Evolutionary conservation across 2,113 vertebrate species (phyloP).

Genomic region (Brienomyrus brachyistius): DNA sequence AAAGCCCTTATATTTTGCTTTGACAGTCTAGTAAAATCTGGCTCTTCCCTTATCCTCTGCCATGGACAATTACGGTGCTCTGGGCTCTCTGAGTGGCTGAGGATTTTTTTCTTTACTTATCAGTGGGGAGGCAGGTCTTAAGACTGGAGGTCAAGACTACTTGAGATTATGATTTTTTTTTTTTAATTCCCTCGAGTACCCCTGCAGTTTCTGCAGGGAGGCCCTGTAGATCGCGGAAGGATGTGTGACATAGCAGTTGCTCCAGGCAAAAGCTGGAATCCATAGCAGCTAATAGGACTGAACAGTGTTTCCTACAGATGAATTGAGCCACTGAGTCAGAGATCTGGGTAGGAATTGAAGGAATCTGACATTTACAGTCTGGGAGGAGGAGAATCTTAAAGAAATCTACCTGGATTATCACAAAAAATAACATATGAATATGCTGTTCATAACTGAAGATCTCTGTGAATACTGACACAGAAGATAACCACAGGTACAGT

Average conservation of each 20-base stretch:
- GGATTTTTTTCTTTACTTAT: constrained; percentile 19
- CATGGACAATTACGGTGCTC: constrained; percentile 35
- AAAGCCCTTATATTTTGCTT: constrained; percentile 66
- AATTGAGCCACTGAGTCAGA: neutral
- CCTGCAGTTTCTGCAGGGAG: neutral
- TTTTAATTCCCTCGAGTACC: constrained; percentile 21
- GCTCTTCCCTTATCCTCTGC: constrained; percentile 45
- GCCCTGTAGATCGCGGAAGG: neutral
- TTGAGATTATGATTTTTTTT: constrained; percentile 36
- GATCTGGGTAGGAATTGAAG: neutral
- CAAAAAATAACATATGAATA: neutral
- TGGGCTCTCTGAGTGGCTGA: constrained; percentile 18
- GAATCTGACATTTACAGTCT: neutral
- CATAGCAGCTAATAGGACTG: neutral
- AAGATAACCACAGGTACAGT: neutral
- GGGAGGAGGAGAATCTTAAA: neutral
- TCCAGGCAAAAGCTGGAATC: neutral
- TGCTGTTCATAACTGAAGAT: neutral
- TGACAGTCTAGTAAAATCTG: constrained; percentile 58
- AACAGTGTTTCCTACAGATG: constrained; percentile 15
- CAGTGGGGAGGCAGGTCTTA: constrained; percentile 33
- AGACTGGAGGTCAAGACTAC: constrained; percentile 45
- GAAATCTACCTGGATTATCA: neutral
- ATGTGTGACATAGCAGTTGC: neutral
- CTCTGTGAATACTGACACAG: neutral